Evolutionary conservation across 2,888 invertebrate genomes (phyloP).

Genomic region (Neuroscelio doddi): DNA sequence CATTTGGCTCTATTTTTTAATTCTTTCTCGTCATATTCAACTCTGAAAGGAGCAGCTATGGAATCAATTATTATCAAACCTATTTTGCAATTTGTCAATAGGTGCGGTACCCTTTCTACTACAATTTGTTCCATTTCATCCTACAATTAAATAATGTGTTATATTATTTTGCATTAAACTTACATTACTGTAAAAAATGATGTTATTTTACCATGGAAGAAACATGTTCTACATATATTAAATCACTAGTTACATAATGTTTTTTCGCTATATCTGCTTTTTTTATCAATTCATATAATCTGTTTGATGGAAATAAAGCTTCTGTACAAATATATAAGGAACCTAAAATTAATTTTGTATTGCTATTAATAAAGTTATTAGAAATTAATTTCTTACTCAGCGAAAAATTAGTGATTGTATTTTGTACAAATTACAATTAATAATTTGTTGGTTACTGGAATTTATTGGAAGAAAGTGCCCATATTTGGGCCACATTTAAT

Average conservation of each 20-base stretch:
- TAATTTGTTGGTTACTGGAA: no score
- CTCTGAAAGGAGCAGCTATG: conserved; percentile 81
- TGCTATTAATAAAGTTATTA: no score
- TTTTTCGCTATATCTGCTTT: conserved; percentile 62
- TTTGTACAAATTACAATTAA: no score
- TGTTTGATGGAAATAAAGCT: conserved; percentile 81
- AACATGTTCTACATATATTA: conserved; percentile 80
- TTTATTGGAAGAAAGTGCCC: no score
- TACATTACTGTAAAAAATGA: conserved; percentile 5
- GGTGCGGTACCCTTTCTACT: conserved; percentile 72
- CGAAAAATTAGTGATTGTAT: no score
- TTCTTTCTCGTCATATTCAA: conserved; percentile 74
- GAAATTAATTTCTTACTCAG: no score
- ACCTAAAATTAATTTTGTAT: conserved; percentile 20
- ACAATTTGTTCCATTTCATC: conserved; percentile 75
- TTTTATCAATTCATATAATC: conserved; percentile 76
- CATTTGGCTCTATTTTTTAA: conserved; percentile 74
- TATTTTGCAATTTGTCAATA: conserved; percentile 74
- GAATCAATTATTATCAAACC: conserved; percentile 83
- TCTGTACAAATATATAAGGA: conserved; percentile 86
- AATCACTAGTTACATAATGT: conserved; percentile 72
- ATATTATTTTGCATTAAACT: conserved; percentile 4
- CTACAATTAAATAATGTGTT: no score
- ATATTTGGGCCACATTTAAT: no score
- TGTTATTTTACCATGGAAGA: conserved; percentile 68